Conservation (phyloP, 2,888 invertebrate species). For the Pterostichus madidus region DNA sequence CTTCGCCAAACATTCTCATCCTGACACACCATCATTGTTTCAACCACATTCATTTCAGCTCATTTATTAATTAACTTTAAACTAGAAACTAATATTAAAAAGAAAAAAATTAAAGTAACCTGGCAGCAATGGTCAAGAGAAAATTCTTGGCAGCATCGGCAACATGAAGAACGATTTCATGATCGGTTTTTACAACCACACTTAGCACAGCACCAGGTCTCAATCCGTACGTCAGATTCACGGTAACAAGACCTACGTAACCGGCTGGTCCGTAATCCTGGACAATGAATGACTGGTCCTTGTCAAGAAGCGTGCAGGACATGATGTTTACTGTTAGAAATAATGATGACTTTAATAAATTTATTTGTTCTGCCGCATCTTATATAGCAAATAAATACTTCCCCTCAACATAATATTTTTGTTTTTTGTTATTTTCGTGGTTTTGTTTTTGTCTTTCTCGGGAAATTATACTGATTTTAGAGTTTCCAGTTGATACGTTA, state of each 20-base stretch:
- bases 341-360: not conserved
- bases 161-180: conserved; percentile 13
- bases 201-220: conserved; percentile 1
- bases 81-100: no score
- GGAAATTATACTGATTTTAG: conserved; percentile 20
- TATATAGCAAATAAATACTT: conserved; percentile 2
- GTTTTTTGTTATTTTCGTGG: conserved; percentile 24
- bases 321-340: conserved; percentile 11
- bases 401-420: conserved; percentile 21
- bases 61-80: no score
- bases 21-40: no score
- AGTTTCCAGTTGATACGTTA: not conserved
- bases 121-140: conserved; percentile 25
- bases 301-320: conserved; percentile 19
- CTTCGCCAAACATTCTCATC: no score
- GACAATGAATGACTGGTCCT: conserved; percentile 23
- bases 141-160: conserved; percentile 1
- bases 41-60: no score
- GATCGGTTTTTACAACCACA: conserved; percentile 13
- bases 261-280: conserved; percentile 16
- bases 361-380: not conserved
- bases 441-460: conserved; percentile 14
- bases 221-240: not conserved
- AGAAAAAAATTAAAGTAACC: not conserved
- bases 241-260: not conserved